A percentile compares a stretch with the other conserved stretches of the same genome.
These are phyloP conservation scores for Pachliopta kotzebuea DNA, from an alignment of 2,888 invertebrate species.

Conservation along the genomic window DNA sequence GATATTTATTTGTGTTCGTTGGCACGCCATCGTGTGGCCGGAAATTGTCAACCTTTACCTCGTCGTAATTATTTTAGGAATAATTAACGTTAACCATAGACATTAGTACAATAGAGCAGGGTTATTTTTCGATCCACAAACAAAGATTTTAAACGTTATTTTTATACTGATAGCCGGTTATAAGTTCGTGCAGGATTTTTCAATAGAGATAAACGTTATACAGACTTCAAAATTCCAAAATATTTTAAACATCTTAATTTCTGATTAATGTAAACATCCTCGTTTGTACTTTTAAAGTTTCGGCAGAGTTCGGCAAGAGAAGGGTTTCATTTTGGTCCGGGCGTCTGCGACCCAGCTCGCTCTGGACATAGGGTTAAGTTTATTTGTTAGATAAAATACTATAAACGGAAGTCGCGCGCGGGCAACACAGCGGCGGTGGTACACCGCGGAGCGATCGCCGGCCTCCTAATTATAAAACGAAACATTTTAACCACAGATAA, in stretches of 20 bases:
- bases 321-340: slow-evolving; percentile 62
- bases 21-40: slow-evolving; percentile 57
- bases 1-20: slow-evolving; percentile 41
- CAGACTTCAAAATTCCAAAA: slow-evolving; percentile 68
- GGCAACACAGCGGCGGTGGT: slow-evolving; percentile 32
- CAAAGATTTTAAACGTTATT: slow-evolving; percentile 75
- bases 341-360: slow-evolving; percentile 40
- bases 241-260: slow-evolving; percentile 66
- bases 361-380: slow-evolving; percentile 74
- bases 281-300: slow-evolving; percentile 63
- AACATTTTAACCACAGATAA: slow-evolving; percentile 18
- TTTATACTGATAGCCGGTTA: slow-evolving; percentile 80
- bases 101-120: slow-evolving; percentile 80
- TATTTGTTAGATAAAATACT: slow-evolving; percentile 73
- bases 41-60: slow-evolving; percentile 78
- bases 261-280: slow-evolving; percentile 69
- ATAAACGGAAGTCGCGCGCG: slow-evolving; percentile 63
- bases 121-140: slow-evolving; percentile 80
- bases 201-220: slow-evolving; percentile 59
- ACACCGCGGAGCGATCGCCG: slow-evolving; percentile 47
- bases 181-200: slow-evolving; percentile 70
- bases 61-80: slow-evolving; percentile 75
- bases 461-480: slow-evolving; percentile 23
- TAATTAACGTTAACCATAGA: slow-evolving; percentile 79
- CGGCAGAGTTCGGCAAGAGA: slow-evolving; percentile 67